These are phyloP conservation scores for Alloscopus bannaensis DNA, from an alignment of 2,888 invertebrate species.

Conservation along the genomic window DNA sequence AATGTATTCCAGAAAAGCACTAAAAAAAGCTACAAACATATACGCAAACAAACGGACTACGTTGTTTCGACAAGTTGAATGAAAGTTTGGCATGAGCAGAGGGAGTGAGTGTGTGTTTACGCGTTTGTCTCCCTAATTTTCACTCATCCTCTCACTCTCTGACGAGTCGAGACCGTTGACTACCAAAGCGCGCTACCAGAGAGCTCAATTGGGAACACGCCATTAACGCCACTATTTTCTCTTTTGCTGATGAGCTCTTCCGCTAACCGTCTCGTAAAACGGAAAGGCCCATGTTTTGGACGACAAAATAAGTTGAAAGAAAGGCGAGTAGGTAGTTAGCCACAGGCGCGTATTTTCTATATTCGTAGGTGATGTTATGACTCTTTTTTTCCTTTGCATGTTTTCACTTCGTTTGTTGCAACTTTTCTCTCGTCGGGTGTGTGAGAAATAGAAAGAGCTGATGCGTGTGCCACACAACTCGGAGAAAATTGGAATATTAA, in stretches of 20 bases:
- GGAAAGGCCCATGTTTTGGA: neutral
- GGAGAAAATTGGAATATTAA: conserved; percentile 35
- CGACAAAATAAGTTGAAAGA: neutral
- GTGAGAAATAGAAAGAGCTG: neutral
- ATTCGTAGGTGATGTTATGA: conserved; percentile 19
- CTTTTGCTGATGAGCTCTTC: conserved; percentile 1
- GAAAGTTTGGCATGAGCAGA: no score
- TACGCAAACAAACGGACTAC: no score
- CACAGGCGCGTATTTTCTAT: neutral
- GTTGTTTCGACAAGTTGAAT: no score
- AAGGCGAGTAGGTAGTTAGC: neutral
- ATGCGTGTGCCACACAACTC: neutral
- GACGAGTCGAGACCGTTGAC: no score
- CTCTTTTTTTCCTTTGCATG: conserved; percentile 16
- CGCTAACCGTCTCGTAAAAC: no score
- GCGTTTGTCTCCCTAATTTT: conserved; percentile 28
- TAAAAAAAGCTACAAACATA: no score
- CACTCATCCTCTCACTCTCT: conserved; percentile 22
- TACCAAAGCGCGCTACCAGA: neutral
- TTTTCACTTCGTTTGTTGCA: conserved; percentile 3
- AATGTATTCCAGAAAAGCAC: no score
- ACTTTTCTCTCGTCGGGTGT: neutral
- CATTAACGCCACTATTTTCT: conserved; percentile 14
- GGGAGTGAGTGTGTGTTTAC: no score
- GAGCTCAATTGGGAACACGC: conserved; percentile 21